phyloP scores from a whole-genome alignment of 2,888 invertebrate genomes.

The Amphipyra berbera region DNA sequence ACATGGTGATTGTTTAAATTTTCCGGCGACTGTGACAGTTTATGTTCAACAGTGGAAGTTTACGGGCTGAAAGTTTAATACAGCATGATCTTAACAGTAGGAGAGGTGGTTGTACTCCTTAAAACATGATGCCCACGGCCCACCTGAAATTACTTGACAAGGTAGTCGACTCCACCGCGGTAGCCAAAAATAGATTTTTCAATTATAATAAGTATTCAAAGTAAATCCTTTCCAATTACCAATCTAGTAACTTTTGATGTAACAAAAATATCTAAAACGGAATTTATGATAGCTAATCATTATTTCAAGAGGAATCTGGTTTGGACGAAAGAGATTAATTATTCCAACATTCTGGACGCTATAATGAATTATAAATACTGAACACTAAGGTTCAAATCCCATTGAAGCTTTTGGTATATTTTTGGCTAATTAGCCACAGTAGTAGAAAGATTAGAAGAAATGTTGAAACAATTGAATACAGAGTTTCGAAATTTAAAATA shows the following conservation, averaged over 20 bases:
- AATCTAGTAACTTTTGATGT: conserved; percentile 30
- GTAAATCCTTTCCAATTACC: conserved; percentile 14
- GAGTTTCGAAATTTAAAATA: conserved; percentile 39
- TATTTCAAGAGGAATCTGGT: conserved; percentile 46
- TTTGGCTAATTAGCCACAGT: conserved; percentile 45
- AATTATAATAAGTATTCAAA: conserved; percentile 1
- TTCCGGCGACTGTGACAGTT: too few relatives aligned
- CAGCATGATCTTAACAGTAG: too few relatives aligned
- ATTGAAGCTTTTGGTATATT: conserved; percentile 1
- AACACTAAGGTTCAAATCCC: background rate
- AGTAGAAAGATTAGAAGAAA: conserved; percentile 42
- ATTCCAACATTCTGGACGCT: conserved; percentile 1
- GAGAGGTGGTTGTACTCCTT: too few relatives aligned
- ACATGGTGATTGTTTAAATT: too few relatives aligned
- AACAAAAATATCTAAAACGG: conserved; percentile 37
- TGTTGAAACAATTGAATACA: conserved; percentile 47
- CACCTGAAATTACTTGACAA: too few relatives aligned
- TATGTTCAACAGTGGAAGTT: too few relatives aligned
- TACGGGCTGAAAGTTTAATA: too few relatives aligned
- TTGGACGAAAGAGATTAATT: conserved; percentile 35
- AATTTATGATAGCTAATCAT: conserved; percentile 47
- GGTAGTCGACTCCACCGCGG: too few relatives aligned
- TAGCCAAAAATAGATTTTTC: background rate
- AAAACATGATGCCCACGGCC: too few relatives aligned
- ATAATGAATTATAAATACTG: conserved; percentile 6